These are phyloP conservation scores for Apis laboriosa DNA, from an alignment of 1,140 invertebrate genomes.

Conservation along the genomic window DNA sequence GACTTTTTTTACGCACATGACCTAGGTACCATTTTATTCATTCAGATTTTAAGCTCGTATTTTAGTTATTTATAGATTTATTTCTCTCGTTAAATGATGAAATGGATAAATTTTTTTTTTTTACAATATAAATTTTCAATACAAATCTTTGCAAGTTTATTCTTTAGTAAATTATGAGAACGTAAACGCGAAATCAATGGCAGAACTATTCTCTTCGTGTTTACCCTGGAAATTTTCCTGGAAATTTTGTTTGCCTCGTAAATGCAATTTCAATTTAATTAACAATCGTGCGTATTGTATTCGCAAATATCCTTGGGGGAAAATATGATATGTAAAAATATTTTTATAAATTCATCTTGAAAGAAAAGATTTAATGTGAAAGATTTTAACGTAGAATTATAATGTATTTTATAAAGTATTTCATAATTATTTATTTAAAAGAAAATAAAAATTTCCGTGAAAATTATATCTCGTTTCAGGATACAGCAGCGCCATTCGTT, in stretches of 20 bases:
- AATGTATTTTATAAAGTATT: no score
- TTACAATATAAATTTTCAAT: background rate
- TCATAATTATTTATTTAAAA: background rate
- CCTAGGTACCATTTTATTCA: conserved; percentile 62
- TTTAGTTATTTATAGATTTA: background rate
- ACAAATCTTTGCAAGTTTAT: background rate
- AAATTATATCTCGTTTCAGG: conserved; percentile 13
- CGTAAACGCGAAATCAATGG: background rate
- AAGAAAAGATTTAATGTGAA: background rate
- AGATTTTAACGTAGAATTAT: no score
- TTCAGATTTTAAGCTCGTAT: conserved; percentile 46
- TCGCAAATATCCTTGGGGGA: no score
- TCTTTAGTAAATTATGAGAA: background rate
- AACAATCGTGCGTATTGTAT: no score
- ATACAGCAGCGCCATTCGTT: conserved; percentile 34
- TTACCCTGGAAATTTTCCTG: background rate
- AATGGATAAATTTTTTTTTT: background rate
- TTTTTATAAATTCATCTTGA: background rate
- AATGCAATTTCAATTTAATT: background rate
- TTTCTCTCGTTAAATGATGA: background rate
- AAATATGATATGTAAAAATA: background rate
- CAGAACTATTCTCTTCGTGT: background rate
- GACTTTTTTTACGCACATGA: conserved; percentile 42
- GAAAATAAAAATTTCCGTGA: background rate
- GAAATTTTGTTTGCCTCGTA: background rate